Evolutionary conservation across 2,888 invertebrate genomes (phyloP).

Genomic region (Cetonia aurata): DNA sequence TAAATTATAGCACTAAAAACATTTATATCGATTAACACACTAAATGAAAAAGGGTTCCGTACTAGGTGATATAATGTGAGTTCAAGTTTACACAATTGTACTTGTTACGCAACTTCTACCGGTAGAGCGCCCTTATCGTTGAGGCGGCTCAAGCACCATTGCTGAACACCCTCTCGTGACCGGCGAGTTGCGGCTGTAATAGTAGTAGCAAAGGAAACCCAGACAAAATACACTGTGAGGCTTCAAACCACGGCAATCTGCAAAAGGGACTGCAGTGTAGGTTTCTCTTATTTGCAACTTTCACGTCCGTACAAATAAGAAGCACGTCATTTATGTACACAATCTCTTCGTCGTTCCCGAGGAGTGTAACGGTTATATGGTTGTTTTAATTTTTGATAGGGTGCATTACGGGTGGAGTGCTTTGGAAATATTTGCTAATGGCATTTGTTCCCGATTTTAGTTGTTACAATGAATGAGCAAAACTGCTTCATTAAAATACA

Average conservation of each 20-base stretch:
- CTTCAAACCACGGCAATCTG: conserved; percentile 16
- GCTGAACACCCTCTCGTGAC: conserved; percentile 41
- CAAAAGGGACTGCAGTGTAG: conserved; percentile 21
- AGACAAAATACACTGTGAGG: conserved; percentile 17
- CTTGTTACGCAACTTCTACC: conserved; percentile 52
- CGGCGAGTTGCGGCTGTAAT: conserved; percentile 30
- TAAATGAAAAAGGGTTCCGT: neutral
- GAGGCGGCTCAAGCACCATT: conserved; percentile 51
- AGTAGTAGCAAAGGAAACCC: conserved; percentile 27
- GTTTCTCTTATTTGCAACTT: conserved; percentile 34
- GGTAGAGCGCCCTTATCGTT: conserved; percentile 49
- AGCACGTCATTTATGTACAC: conserved; percentile 8
- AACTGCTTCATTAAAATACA: conserved; percentile 17
- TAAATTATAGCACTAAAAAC: neutral
- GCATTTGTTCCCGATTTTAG: conserved; percentile 12
- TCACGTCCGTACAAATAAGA: conserved; percentile 18
- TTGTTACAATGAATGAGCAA: neutral
- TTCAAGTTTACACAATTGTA: conserved; percentile 46
- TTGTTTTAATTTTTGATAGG: conserved; percentile 22
- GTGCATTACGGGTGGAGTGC: neutral
- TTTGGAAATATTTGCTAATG: conserved; percentile 25
- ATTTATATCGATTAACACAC: neutral
- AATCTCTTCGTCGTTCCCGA: neutral
- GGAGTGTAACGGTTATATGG: neutral
- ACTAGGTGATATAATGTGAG: neutral